Conservation (phyloP, 2,888 invertebrate species). For the Drosophila colorata region DNA sequence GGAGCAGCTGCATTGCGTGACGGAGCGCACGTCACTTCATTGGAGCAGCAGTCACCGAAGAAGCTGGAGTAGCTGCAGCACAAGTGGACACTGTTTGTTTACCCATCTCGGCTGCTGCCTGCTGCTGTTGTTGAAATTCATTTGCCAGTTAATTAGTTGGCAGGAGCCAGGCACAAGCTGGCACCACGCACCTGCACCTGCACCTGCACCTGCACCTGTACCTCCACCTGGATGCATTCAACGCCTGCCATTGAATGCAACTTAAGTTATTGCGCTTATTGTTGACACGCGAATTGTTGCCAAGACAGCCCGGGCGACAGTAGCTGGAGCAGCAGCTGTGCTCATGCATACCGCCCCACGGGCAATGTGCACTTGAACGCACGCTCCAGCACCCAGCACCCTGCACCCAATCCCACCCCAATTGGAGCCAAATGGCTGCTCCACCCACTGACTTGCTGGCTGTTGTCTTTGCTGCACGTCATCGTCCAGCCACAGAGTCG, state of each 20-base stretch:
- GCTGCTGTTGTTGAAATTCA: conserved; percentile 52
- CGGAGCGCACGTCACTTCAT: conserved; percentile 38
- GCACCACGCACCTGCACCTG: conserved; percentile 10
- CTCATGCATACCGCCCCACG: conserved; percentile 57
- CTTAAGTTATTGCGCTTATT: conserved; percentile 80
- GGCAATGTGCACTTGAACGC: conserved; percentile 70
- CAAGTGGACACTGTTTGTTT: conserved; percentile 65
- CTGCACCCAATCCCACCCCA: conserved; percentile 23
- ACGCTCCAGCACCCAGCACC: conserved; percentile 36
- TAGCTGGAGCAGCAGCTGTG: conserved; percentile 62
- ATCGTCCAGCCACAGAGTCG: conserved; percentile 47
- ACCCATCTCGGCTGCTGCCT: conserved; percentile 7
- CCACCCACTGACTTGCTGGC: conserved; percentile 19
- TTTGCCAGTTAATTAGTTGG: conserved; percentile 77
- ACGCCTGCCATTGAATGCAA: conserved; percentile 62
- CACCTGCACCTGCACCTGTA: background rate
- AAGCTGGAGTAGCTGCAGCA: conserved; percentile 17
- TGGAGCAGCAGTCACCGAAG: conserved; percentile 15
- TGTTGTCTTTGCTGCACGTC: conserved; percentile 56
- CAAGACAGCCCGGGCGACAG: conserved; percentile 39
- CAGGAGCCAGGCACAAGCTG: conserved; percentile 26
- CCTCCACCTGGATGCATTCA: conserved; percentile 45
- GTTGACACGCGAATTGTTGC: conserved; percentile 75
- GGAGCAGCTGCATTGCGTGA: conserved; percentile 32
- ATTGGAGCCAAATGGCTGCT: conserved; percentile 13